phyloP scores from a whole-genome alignment of 2,888 invertebrate species.

The Melanostoma mellinum region DNA sequence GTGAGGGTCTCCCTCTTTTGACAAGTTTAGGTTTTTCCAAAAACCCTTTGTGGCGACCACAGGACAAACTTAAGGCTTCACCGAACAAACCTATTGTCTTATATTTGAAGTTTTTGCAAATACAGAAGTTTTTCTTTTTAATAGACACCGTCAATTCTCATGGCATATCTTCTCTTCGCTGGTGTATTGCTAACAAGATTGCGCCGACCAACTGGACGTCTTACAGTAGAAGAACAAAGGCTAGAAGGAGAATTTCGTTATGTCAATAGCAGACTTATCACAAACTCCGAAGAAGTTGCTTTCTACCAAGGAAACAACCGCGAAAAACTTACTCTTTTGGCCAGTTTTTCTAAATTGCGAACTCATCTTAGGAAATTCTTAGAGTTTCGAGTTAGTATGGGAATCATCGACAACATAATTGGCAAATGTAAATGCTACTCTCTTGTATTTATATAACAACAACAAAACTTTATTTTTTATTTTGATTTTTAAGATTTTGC shows the following conservation, averaged over 20 bases:
- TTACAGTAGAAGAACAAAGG: slow-evolving; percentile 97
- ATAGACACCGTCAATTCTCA: slow-evolving; percentile 94
- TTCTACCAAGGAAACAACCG: slow-evolving; percentile 91
- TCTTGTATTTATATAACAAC: background rate
- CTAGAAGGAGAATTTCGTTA: slow-evolving; percentile 99
- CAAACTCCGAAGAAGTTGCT: slow-evolving; percentile 94
- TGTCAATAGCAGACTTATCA: slow-evolving; percentile 97
- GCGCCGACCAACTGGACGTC: slow-evolving; percentile 91
- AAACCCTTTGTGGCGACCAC: too few species aligned
- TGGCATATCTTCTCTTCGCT: slow-evolving; percentile 93
- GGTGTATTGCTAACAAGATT: slow-evolving; percentile 93
- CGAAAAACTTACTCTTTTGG: slow-evolving; percentile 93
- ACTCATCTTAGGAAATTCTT: slow-evolving; percentile 93
- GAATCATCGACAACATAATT: slow-evolving; percentile 96
- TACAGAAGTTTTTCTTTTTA: background rate
- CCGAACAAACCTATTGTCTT: too few species aligned
- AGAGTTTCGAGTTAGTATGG: slow-evolving; percentile 95
- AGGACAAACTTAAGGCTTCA: too few species aligned
- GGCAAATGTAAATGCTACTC: slow-evolving; percentile 91
- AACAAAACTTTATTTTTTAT: background rate
- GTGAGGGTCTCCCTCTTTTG: too few species aligned
- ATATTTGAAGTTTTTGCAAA: background rate
- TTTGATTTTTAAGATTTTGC: slow-evolving; percentile 88
- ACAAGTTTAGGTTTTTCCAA: too few species aligned
- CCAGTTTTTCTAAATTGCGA: slow-evolving; percentile 94